Evolutionary conservation across 2,797 vertebrate species (phyloP).

Genomic region (Pseudochirops corinnae): DNA sequence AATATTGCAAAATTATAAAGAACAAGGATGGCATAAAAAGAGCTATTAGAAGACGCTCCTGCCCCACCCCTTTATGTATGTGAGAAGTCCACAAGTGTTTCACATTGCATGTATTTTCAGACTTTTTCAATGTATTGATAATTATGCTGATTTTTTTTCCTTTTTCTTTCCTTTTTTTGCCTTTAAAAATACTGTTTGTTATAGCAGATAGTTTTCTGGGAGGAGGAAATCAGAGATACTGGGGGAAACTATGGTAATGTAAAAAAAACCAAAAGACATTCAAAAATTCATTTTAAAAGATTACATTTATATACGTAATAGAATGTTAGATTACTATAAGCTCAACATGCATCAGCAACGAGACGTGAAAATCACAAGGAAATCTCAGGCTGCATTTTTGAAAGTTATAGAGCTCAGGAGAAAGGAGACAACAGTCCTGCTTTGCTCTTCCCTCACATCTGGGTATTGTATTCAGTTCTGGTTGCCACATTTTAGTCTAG

Average conservation of each 20-base stretch:
- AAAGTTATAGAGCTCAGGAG: neutral
- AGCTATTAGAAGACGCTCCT: neutral
- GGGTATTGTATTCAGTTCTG: neutral
- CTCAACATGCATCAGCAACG: neutral
- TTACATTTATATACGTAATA: neutral
- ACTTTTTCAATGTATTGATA: neutral
- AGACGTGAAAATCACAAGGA: neutral
- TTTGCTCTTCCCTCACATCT: neutral
- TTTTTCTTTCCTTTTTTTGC: neutral
- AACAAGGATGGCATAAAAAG: neutral
- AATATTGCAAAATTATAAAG: neutral
- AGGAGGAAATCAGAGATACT: neutral
- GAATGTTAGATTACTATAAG: neutral
- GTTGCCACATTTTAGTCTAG: neutral
- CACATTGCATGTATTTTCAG: neutral
- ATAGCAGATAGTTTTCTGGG: neutral
- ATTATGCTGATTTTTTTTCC: neutral
- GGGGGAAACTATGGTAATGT: neutral
- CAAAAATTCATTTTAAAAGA: neutral
- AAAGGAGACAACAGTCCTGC: neutral
- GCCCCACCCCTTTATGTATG: neutral
- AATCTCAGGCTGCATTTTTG: neutral
- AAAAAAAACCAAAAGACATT: neutral
- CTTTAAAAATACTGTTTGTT: neutral
- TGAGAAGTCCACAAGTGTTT: neutral